phyloP scores from a whole-genome alignment of 2,113 vertebrate genomes.

The Heptranchias perlo region DNA sequence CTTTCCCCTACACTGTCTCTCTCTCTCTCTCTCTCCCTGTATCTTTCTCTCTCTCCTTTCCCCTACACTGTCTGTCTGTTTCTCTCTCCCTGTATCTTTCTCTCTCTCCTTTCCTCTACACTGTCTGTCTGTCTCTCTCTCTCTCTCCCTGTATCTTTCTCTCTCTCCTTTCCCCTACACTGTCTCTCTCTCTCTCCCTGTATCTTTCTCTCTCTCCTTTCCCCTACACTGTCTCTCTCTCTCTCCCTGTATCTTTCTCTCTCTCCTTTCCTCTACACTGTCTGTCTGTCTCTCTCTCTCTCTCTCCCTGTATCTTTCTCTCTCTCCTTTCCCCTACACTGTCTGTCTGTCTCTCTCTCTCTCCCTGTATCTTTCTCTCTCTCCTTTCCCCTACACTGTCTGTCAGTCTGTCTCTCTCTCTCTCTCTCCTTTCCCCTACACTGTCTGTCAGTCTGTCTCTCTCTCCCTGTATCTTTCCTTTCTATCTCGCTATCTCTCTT shows the following conservation, averaged over 20 bases:
- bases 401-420: background rate
- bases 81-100: too few relatives aligned
- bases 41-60: background rate
- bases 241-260: background rate
- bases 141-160: too few relatives aligned
- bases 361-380: background rate
- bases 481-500: background rate
- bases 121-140: too few relatives aligned
- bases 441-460: too few relatives aligned
- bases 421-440: too few relatives aligned
- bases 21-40: background rate
- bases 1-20: background rate
- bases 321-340: background rate
- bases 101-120: too few relatives aligned
- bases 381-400: background rate
- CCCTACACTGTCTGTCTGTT: background rate
- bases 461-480: too few relatives aligned
- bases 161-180: too few relatives aligned
- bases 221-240: background rate
- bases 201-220: background rate
- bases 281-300: background rate
- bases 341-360: too few relatives aligned
- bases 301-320: background rate
- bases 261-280: background rate
- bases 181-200: too few relatives aligned